Evolutionary conservation across 1,140 invertebrate genomes (phyloP).

Genomic region (Lamellibrachia luymesi): DNA sequence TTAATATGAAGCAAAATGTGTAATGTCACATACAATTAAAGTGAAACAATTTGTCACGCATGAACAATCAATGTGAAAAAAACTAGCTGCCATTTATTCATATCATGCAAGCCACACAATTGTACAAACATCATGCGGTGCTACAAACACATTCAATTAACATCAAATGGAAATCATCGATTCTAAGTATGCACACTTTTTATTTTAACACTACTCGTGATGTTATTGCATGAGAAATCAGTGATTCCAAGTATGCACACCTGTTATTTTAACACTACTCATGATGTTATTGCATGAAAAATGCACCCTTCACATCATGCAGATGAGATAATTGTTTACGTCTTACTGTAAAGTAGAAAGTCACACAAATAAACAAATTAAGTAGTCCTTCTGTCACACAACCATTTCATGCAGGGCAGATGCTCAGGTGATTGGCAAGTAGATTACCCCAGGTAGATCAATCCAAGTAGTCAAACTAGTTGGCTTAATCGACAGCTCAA

Average conservation of each 20-base stretch:
- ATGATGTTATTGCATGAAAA: too few species aligned
- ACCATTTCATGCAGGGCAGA: not conserved
- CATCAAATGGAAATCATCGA: not conserved
- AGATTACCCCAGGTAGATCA: not conserved
- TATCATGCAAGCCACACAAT: not conserved
- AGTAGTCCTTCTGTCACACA: not conserved
- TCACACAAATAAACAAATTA: not conserved
- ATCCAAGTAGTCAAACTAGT: not conserved
- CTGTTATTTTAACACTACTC: too few species aligned
- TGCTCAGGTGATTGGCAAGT: not conserved
- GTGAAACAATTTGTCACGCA: not conserved
- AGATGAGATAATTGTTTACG: not conserved
- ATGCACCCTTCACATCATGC: too few species aligned
- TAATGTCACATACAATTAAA: not conserved
- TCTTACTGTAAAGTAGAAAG: not conserved
- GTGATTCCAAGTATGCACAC: too few species aligned
- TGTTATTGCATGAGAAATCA: not conserved
- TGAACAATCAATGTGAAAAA: not conserved
- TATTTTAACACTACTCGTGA: not conserved
- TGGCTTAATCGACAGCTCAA: not conserved
- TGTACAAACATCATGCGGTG: not conserved
- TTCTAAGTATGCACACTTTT: not conserved
- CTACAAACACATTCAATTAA: not conserved
- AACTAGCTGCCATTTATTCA: not conserved
- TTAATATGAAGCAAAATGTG: not conserved